Evolutionary conservation across 2,888 invertebrate species (phyloP).

Genomic region (Mesorhabditis spiculigera): DNA sequence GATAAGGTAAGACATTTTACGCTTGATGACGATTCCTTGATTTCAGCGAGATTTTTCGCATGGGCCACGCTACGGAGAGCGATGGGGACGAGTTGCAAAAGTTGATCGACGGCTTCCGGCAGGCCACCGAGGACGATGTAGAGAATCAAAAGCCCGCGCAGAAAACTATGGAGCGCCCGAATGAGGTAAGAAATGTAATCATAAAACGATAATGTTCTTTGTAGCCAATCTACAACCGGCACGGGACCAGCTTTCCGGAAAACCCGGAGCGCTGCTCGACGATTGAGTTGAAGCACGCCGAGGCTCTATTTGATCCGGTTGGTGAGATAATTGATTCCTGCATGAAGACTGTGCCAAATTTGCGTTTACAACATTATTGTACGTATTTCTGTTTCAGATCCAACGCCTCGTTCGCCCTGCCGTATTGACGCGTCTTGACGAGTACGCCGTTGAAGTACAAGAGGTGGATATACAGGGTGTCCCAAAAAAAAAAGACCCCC

Average conservation of each 20-base stretch:
- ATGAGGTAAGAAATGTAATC: no score
- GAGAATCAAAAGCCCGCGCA: no score
- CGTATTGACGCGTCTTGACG: conserved; percentile 32
- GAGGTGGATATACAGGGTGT: conserved; percentile 12
- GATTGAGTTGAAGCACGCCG: background rate
- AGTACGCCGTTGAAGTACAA: conserved; percentile 29
- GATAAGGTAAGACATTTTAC: conserved; percentile 67
- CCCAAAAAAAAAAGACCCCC: no score
- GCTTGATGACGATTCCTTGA: background rate
- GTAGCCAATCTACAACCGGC: background rate
- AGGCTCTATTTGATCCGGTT: background rate
- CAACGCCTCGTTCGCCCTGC: conserved; percentile 33
- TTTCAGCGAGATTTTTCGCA: background rate
- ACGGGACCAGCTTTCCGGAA: background rate
- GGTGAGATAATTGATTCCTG: background rate
- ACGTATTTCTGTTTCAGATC: conserved; percentile 19
- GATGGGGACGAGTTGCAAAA: conserved; percentile 1
- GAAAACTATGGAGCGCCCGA: no score
- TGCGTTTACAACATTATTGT: background rate
- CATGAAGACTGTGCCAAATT: background rate
- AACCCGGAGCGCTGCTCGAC: background rate
- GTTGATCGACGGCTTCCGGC: background rate
- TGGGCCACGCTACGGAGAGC: background rate
- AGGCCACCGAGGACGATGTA: background rate
- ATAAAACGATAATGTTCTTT: background rate